Evolutionary conservation across 2,888 invertebrate species (phyloP), one percentile per base, ranked within the genome.

Genomic region (Mycalesis mineus): DNA sequence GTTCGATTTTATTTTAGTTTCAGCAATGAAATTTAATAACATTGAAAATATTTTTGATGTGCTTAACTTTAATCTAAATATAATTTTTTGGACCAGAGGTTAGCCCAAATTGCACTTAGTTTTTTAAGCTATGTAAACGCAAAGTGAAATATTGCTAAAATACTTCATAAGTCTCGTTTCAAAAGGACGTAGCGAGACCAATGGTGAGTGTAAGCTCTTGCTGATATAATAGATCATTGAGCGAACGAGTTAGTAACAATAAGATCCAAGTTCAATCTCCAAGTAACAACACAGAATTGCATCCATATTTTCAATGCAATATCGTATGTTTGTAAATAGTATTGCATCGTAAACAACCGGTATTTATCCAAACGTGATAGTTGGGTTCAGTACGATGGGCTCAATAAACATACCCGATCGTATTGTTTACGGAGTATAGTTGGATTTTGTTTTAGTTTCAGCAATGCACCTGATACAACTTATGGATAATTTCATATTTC

Each of bases 331-430:
- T 55, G 47, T 36, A 50, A 45, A 50, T n/a, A 40, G 40, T 31
- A 22, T 36, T 9, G 42, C 13, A 55, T 37, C n/a, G 41, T 17
- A 60, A 60, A 60, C 45, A 49, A 42, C 28, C 48, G 39, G 36
- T 60, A 50, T 60, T 31, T 54, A 54, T 41, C 40, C 45, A 37
- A 60, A 57, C 45, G 42, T 53, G 57, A 54, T 57, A 57, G 33
- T 57, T 53, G 53, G 44, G 57, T 47, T 53, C 53, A 54, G 57
- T 14, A 45, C 49, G 53, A 50, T 47, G 40, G 45, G 45, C 50
- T 57, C 40, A 39, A 57, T 60, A 53, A 60, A 60, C 52, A 55
- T 48, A 31, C 36, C 29, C 51, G 47, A 39, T 48, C 31, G 33
- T 48, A 60, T 53, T 57, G 48, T 48, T 42, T 41, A 17, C 17